Percentiles rank a stretch among this genome's conserved stretches.
These are phyloP conservation scores for Alloplasta piceator DNA, from an alignment of 2,888 invertebrate species.

Conservation along the genomic window DNA sequence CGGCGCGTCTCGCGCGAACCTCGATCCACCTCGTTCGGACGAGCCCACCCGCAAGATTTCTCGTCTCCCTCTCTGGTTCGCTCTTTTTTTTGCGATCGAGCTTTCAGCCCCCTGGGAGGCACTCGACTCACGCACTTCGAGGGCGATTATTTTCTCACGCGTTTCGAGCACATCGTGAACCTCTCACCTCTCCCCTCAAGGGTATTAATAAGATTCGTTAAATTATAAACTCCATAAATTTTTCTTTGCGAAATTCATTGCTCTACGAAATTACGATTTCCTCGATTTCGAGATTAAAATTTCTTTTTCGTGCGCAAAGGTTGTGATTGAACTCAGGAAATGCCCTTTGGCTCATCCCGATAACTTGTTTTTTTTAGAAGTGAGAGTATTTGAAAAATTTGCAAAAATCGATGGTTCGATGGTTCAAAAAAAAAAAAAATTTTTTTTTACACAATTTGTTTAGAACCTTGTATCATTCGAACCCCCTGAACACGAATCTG, in stretches of 20 bases:
- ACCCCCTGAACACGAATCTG: too few species aligned
- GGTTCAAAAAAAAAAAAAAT: too few species aligned
- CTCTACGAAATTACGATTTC: too few species aligned
- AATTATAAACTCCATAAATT: not conserved
- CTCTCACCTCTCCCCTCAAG: conserved; percentile 8
- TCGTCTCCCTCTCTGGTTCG: conserved; percentile 30
- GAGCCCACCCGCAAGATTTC: conserved; percentile 64
- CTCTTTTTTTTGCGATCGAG: conserved; percentile 11
- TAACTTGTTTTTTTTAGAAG: too few species aligned
- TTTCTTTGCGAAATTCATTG: not conserved
- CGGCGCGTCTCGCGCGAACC: conserved; percentile 32
- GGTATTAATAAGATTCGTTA: not conserved
- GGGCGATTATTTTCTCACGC: conserved; percentile 57
- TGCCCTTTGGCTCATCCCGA: too few species aligned
- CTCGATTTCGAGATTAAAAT: too few species aligned
- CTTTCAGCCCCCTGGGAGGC: conserved; percentile 44
- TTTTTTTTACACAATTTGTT: too few species aligned
- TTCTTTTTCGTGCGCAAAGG: too few species aligned
- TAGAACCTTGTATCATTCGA: too few species aligned
- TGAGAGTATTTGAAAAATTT: too few species aligned
- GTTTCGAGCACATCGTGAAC: conserved; percentile 27
- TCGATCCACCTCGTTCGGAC: conserved; percentile 50
- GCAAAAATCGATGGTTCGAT: too few species aligned
- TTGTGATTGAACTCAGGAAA: too few species aligned
- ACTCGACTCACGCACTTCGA: conserved; percentile 51